Evolutionary conservation across 1,140 invertebrate genomes (phyloP).

Genomic region (Notospermus geniculatus): DNA sequence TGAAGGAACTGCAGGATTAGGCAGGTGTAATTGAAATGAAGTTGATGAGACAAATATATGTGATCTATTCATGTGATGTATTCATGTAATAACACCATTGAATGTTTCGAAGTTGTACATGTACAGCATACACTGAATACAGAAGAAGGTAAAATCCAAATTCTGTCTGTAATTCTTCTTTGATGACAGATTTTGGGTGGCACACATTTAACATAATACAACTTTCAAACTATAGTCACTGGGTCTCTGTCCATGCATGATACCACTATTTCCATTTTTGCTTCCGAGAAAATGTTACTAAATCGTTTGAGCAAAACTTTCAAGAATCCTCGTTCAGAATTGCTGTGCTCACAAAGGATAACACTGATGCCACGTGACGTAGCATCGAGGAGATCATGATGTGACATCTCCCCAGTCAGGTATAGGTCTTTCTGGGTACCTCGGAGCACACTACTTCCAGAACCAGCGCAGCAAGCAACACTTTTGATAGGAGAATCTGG

Average conservation of each 20-base stretch:
- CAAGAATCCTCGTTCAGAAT: constrained; percentile 89
- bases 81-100: too few species aligned
- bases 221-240: constrained; percentile 54
- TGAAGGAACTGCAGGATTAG: too few species aligned
- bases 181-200: too few species aligned
- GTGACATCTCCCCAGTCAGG: constrained; percentile 92
- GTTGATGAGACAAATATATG: too few species aligned
- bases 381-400: constrained; percentile 88
- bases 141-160: too few species aligned
- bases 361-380: constrained; percentile 66
- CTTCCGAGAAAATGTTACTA: constrained; percentile 54
- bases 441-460: constrained; percentile 72
- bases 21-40: too few species aligned
- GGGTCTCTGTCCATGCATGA: constrained; percentile 75
- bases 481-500: constrained; percentile 56
- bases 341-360: constrained; percentile 91
- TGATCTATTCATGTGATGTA: too few species aligned
- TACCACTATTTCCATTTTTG: constrained; percentile 66
- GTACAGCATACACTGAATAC: too few species aligned
- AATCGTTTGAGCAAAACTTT: constrained; percentile 43
- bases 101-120: too few species aligned
- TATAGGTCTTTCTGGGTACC: constrained; percentile 74
- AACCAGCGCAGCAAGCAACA: constrained; percentile 87
- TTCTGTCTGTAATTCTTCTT: too few species aligned
- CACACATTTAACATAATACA: too few species aligned